A percentile compares a stretch with the other conserved stretches of the same genome.
phyloP scores from a whole-genome alignment of 2,888 invertebrate genomes.

The Sthenelais limicola region DNA sequence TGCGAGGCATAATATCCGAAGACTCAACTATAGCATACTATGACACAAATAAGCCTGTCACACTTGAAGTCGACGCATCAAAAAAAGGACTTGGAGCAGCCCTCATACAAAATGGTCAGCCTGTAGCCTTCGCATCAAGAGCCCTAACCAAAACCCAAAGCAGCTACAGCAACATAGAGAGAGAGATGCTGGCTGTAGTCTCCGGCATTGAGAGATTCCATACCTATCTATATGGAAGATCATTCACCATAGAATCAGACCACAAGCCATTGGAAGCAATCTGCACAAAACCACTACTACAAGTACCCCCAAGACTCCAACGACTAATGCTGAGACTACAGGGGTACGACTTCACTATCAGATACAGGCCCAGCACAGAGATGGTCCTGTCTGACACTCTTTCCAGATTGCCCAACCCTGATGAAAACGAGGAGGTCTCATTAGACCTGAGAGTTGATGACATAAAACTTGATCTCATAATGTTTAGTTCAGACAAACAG shows the following conservation, averaged over 20 bases:
- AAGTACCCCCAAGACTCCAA: conserved; percentile 40
- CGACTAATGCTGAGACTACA: conserved; percentile 35
- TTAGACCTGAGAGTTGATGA: conserved; percentile 7
- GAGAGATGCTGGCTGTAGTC: conserved; percentile 52
- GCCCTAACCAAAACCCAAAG: conserved; percentile 53
- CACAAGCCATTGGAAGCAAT: conserved; percentile 53
- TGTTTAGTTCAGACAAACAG: conserved; percentile 2
- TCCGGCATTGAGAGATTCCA: conserved; percentile 54
- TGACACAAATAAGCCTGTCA: conserved; percentile 32
- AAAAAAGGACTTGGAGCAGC: conserved; percentile 53
- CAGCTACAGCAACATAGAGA: conserved; percentile 54
- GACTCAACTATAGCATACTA: conserved; percentile 33
- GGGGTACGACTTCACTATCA: conserved; percentile 44
- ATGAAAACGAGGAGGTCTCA: background rate
- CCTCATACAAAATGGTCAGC: conserved; percentile 53
- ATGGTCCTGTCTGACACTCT: conserved; percentile 49
- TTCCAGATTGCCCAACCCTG: conserved; percentile 44
- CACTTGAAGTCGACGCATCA: conserved; percentile 34
- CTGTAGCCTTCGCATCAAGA: conserved; percentile 55
- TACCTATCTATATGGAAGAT: conserved; percentile 51
- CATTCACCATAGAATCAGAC: conserved; percentile 52
- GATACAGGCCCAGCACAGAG: conserved; percentile 46
- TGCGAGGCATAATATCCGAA: background rate
- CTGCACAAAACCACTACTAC: conserved; percentile 37
- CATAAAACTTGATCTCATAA: background rate